phyloP scores from a whole-genome alignment of 2,888 invertebrate genomes.

The Andrena dorsata region DNA sequence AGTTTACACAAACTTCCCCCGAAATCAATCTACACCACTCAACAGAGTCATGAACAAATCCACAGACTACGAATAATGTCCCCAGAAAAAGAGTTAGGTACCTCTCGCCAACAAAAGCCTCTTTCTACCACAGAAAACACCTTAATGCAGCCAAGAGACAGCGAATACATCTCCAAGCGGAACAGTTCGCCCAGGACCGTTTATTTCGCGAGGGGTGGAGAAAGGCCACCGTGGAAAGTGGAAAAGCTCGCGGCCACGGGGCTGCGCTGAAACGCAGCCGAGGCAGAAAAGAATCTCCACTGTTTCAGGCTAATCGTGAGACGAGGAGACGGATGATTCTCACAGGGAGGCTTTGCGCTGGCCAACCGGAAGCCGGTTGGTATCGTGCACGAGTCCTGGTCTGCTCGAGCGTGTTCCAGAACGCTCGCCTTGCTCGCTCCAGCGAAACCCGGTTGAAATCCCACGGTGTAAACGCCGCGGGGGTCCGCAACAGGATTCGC shows the following conservation, averaged over 20 bases:
- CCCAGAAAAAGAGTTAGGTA: not conserved
- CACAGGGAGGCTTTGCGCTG: conserved; percentile 68
- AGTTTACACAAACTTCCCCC: not conserved
- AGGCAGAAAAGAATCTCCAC: conserved; percentile 54
- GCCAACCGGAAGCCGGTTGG: conserved; percentile 78
- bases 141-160: conserved; percentile 25
- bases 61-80: not conserved
- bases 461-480: conserved; percentile 83
- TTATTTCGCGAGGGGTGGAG: conserved; percentile 5
- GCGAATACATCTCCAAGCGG: conserved; percentile 9
- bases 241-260: not conserved
- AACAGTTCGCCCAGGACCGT: not conserved
- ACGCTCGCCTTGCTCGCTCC: conserved; percentile 50
- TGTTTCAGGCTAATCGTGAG: conserved; percentile 74
- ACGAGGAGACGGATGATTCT: conserved; percentile 71
- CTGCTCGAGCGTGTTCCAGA: conserved; percentile 72
- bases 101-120: conserved; percentile 2
- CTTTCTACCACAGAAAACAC: conserved; percentile 10
- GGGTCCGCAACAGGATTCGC: conserved; percentile 81
- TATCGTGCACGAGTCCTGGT: conserved; percentile 69
- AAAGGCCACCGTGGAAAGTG: conserved; percentile 8
- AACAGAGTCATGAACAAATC: not conserved
- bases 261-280: conserved; percentile 13
- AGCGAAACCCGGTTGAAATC: conserved; percentile 75
- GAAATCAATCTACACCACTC: not conserved